Evolutionary conservation across 1,140 invertebrate genomes (phyloP).

Genomic region (Hylyphantes graminicola): DNA sequence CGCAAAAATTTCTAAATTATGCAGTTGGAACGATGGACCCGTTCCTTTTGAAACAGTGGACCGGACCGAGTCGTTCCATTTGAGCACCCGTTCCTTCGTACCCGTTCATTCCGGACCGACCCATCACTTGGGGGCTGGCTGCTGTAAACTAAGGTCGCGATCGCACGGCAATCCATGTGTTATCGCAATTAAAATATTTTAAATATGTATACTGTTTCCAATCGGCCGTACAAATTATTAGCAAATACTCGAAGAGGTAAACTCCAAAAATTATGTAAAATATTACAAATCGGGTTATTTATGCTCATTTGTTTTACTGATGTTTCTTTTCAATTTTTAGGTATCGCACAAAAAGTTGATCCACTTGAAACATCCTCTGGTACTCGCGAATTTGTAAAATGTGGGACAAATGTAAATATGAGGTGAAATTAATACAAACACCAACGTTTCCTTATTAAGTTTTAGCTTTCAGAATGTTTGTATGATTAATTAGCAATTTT

Average conservation of each 20-base stretch:
- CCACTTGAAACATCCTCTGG: constrained; percentile 76
- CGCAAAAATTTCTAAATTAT: too few species aligned
- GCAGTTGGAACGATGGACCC: too few species aligned
- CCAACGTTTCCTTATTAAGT: neutral
- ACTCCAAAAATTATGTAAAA: constrained; percentile 43
- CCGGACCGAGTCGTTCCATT: too few species aligned
- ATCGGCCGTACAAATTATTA: constrained; percentile 86
- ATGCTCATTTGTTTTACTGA: neutral
- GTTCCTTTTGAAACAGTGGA: too few species aligned
- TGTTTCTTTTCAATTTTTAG: constrained; percentile 66
- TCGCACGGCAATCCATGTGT: constrained; percentile 32
- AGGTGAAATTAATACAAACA: constrained; percentile 21
- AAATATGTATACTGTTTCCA: constrained; percentile 84
- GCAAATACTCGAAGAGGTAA: constrained; percentile 85
- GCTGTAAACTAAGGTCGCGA: constrained; percentile 12
- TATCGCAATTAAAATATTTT: constrained; percentile 8
- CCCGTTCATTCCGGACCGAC: too few species aligned
- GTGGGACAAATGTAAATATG: constrained; percentile 32
- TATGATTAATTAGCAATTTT: too few species aligned
- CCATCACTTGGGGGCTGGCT: too few species aligned
- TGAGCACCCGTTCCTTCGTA: too few species aligned
- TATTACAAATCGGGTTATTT: neutral
- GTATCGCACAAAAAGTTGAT: constrained; percentile 70
- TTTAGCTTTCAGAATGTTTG: neutral
- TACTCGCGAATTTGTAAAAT: constrained; percentile 69